These are phyloP conservation scores for Xiphias gladius DNA, from an alignment of 2,113 vertebrate genomes.

Conservation along the genomic window DNA sequence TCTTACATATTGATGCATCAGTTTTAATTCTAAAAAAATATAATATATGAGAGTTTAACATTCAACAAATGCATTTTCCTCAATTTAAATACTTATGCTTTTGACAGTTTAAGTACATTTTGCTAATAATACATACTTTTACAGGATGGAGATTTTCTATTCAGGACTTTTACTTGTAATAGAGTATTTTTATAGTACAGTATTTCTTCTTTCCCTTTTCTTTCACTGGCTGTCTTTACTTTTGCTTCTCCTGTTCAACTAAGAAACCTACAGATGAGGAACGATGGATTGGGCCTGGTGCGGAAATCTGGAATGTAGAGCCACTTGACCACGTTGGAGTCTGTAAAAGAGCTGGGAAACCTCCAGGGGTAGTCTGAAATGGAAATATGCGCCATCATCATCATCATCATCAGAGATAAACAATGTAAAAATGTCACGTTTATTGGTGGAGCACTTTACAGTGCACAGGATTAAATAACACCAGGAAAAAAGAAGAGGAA, in stretches of 20 bases:
- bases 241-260: not conserved
- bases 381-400: constrained; percentile 24
- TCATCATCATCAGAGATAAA: constrained; percentile 9
- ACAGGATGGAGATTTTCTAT: no score
- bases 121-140: no score
- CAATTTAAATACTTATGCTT: no score
- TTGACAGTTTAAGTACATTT: not conserved
- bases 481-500: not conserved
- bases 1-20: not conserved
- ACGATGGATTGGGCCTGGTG: constrained; percentile 89
- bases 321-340: constrained; percentile 98
- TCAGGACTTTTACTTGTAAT: not conserved
- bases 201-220: not conserved
- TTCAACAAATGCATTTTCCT: not conserved
- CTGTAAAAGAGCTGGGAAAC: constrained; percentile 87
- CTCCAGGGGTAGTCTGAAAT: constrained; percentile 96
- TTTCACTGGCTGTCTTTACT: not conserved
- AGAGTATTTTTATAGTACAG: not conserved
- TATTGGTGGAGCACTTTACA: not conserved
- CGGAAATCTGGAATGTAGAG: constrained; percentile 96
- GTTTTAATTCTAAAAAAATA: not conserved
- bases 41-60: not conserved
- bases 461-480: not conserved
- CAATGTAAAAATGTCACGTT: not conserved
- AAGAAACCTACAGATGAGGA: constrained; percentile 92